These are phyloP conservation scores for Drusus annulatus DNA, from an alignment of 1,140 invertebrate genomes.

Conservation along the genomic window DNA sequence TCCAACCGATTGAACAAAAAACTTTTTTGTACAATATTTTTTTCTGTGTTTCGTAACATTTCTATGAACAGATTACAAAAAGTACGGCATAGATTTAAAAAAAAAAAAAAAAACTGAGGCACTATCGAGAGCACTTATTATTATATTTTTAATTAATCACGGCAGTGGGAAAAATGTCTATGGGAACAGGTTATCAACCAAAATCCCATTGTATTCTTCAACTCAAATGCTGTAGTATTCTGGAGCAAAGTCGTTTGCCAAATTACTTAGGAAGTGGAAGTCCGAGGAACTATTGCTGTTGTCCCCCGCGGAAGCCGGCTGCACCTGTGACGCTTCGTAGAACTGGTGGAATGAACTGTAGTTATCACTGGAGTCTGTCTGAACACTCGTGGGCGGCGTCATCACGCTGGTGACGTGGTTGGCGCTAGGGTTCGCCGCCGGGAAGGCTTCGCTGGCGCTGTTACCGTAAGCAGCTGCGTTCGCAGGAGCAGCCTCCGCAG, in stretches of 20 bases:
- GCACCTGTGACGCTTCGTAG: slow-evolving; percentile 74
- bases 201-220: slow-evolving; percentile 54
- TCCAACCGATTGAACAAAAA: no score
- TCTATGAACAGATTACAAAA: no score
- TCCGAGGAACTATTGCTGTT: slow-evolving; percentile 92
- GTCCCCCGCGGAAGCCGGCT: slow-evolving; percentile 74
- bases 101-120: slow-evolving; percentile 51
- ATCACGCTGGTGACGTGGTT: slow-evolving; percentile 66
- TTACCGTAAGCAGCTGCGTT: slow-evolving; percentile 58
- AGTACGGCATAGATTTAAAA: slow-evolving; percentile 18
- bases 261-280: slow-evolving; percentile 91
- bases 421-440: slow-evolving; percentile 59
- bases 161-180: slow-evolving; percentile 57
- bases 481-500: slow-evolving; percentile 52
- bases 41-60: background rate
- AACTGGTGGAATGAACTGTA: slow-evolving; percentile 81
- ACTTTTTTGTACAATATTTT: no score
- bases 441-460: slow-evolving; percentile 56
- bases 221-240: slow-evolving; percentile 90
- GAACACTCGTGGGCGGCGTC: slow-evolving; percentile 74
- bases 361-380: slow-evolving; percentile 73
- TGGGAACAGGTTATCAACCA: slow-evolving; percentile 65
- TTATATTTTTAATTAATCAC: slow-evolving; percentile 36
- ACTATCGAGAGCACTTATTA: slow-evolving; percentile 56
- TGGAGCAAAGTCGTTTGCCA: slow-evolving; percentile 91